phyloP scores from a whole-genome alignment of 2,888 invertebrate species.

The Erebia aethiops region DNA sequence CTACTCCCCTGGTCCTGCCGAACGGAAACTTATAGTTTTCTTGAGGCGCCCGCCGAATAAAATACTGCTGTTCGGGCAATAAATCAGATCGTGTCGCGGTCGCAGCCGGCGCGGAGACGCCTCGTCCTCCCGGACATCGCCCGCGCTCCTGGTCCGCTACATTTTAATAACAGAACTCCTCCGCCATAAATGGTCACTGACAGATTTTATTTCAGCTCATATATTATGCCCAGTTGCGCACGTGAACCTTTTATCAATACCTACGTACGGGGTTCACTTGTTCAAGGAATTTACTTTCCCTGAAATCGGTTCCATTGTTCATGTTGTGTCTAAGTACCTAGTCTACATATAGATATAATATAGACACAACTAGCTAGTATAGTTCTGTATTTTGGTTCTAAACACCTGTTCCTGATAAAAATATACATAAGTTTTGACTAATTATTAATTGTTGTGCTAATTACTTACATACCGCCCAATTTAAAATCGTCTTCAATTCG shows the following conservation, averaged over 20 bases:
- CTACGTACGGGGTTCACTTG: constrained; percentile 1
- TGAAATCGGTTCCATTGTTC: constrained; percentile 1
- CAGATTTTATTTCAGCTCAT: constrained; percentile 78
- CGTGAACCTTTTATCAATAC: constrained; percentile 65
- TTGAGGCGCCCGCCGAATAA: constrained; percentile 82
- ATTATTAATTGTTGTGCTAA: too few relatives aligned
- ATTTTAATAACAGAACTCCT: constrained; percentile 79
- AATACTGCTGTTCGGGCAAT: constrained; percentile 79
- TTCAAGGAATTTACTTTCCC: constrained; percentile 14
- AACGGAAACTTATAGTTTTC: constrained; percentile 83
- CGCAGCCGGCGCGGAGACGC: constrained; percentile 74
- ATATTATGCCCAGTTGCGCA: constrained; percentile 68
- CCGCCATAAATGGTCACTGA: constrained; percentile 76
- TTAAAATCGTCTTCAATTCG: too few relatives aligned
- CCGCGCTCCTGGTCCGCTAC: constrained; percentile 59
- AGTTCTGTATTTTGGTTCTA: too few relatives aligned
- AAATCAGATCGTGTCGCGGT: constrained; percentile 77
- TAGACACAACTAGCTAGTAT: too few relatives aligned
- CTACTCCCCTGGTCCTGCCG: constrained; percentile 78
- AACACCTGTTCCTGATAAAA: too few relatives aligned
- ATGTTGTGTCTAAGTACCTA: not conserved
- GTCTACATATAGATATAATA: too few relatives aligned
- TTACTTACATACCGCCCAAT: too few relatives aligned
- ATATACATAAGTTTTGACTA: too few relatives aligned
- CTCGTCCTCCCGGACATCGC: constrained; percentile 46